Evolutionary conservation across 1,140 invertebrate species (phyloP), one percentile per base, ranked within the genome.

Genomic region (Tenebrio molitor): DNA sequence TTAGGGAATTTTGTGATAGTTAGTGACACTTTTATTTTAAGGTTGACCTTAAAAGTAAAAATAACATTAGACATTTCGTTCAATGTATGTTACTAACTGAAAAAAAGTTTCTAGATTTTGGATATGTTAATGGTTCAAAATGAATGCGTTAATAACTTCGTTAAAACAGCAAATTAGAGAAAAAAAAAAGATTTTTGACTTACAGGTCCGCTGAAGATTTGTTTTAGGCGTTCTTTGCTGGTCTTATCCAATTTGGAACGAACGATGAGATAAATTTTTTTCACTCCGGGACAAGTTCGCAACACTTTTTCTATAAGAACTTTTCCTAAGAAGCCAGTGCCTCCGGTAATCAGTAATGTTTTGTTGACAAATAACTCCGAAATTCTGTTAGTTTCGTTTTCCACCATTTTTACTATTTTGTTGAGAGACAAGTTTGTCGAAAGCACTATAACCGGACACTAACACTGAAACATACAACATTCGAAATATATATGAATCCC

Each of bases 241-340:
- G 89, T 87, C 79, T 92, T 91, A 3, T 91, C 92, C 80, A 92
- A 92, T 84, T 96, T 96, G 0, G 89, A 82, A 50, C 95, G 86
- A 63, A 97, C 87, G 1, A 97, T 84, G 17, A 96, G 78, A 79
- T 93, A 93, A 34, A 97, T 90, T 64, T 88, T 90, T 17, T 85
- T 87, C 0, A 96, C 83, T 21, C 89, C 88, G 0, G 90, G 89
- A 50, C 84, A 85, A 53, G 80, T 82, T 73, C 85, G 84, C 0
- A 97, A 81, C 12, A 97, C 83, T 82, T 97, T 97, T 81, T 97
- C 95, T 0, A 97, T 89, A 4, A 97, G 85, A 1, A 92, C 90
- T 84, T 93, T 93, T 15, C 92, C 92, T 81, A 93, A 87, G 74
- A 94, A 91, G 36, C 86, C 86, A 10, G 85, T 82, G 2, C 81